phyloP scores from a whole-genome alignment of 2,113 vertebrate species.

The Brachyhypopomus occidentalis region DNA sequence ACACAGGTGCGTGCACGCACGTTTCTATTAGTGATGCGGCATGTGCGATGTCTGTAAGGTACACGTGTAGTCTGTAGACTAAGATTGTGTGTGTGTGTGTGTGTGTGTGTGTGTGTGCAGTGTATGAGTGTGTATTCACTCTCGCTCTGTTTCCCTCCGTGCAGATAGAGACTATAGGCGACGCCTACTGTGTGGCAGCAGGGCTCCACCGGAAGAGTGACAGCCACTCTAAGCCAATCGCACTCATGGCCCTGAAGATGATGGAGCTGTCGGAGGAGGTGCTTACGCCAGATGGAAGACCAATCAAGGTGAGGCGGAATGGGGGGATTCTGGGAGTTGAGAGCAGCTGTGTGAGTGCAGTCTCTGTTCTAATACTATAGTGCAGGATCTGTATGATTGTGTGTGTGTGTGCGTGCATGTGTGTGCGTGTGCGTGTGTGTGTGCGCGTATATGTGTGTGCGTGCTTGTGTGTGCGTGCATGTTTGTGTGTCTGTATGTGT shows the following conservation, averaged over 20 bases:
- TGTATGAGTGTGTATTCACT: slow-evolving; percentile 23
- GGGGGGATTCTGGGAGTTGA: neutral
- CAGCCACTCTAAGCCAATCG: slow-evolving; percentile 93
- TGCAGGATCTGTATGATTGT: too few relatives aligned
- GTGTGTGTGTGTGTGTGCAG: slow-evolving; percentile 22
- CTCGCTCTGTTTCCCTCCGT: slow-evolving; percentile 5
- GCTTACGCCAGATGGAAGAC: slow-evolving; percentile 91
- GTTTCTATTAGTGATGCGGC: too few relatives aligned
- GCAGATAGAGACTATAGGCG: slow-evolving; percentile 98
- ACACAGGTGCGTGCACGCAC: too few relatives aligned
- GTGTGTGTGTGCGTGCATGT: too few relatives aligned
- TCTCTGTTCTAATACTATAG: too few relatives aligned
- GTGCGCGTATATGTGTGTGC: neutral
- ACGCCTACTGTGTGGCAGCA: slow-evolving; percentile 95
- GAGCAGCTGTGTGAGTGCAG: too few relatives aligned
- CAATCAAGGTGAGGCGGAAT: slow-evolving; percentile 86
- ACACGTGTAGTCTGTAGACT: too few relatives aligned
- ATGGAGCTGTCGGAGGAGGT: slow-evolving; percentile 98
- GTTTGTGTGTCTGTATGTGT: slow-evolving; percentile 12
- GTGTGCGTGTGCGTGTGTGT: too few relatives aligned
- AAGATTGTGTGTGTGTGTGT: slow-evolving; percentile 2
- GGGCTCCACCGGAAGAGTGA: slow-evolving; percentile 95
- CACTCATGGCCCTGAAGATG: slow-evolving; percentile 98
- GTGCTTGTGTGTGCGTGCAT: slow-evolving; percentile 13
- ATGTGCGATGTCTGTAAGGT: too few relatives aligned